These are phyloP conservation scores for Holothuria glaberrima DNA, from an alignment of 35 echinoderm and acorn worm genomes.

Conservation along the genomic window DNA sequence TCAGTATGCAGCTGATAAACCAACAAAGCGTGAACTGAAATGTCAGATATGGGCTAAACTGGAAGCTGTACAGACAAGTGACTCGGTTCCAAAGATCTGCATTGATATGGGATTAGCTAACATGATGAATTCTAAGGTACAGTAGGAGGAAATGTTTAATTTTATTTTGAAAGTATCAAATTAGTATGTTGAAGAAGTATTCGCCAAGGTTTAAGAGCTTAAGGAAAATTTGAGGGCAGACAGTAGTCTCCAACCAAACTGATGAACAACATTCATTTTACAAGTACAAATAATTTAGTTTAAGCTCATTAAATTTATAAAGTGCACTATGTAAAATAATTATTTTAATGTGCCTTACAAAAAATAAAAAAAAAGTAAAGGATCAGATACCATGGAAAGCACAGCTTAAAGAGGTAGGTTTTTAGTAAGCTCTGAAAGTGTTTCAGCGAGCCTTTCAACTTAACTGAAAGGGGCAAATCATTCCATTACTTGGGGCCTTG, in stretches of 20 bases:
- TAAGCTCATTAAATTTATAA: neutral
- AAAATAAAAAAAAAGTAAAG: too few species aligned
- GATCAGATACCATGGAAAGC: too few species aligned
- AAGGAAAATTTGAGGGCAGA: neutral
- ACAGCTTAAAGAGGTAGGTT: too few species aligned
- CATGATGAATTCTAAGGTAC: conserved; percentile 48
- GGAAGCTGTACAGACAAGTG: conserved; percentile 5
- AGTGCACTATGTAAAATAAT: too few species aligned
- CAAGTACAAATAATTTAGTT: neutral
- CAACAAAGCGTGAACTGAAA: conserved; percentile 47
- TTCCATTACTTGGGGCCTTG: too few species aligned
- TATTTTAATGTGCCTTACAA: too few species aligned
- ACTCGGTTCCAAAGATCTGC: conserved; percentile 25
- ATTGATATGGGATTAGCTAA: conserved; percentile 33
- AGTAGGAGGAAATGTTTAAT: neutral
- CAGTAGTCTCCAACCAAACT: neutral
- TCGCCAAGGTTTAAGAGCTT: neutral
- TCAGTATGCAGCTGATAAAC: neutral
- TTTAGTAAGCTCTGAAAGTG: too few species aligned
- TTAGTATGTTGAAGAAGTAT: neutral
- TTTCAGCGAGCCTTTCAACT: too few species aligned
- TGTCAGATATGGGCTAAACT: neutral
- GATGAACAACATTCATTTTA: neutral
- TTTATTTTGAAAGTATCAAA: neutral
- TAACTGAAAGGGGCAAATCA: too few species aligned